phyloP scores from a whole-genome alignment of 23 tunicate species.

The Trididemnum clinides region DNA sequence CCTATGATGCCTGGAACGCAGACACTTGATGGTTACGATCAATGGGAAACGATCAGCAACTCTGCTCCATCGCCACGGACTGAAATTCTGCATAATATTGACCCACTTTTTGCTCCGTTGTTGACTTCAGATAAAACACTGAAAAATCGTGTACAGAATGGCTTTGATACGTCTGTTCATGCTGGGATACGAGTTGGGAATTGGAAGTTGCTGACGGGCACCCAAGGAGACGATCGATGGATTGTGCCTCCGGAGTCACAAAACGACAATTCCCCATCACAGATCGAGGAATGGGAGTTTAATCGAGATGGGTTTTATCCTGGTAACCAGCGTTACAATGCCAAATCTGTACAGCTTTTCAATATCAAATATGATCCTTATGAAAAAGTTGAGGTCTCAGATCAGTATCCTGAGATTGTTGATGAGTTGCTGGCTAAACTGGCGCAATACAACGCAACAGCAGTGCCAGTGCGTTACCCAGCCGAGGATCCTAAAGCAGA shows the following conservation, averaged over 20 bases:
- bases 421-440: conserved; percentile 51
- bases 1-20: conserved; percentile 60
- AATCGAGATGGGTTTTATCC: conserved; percentile 10
- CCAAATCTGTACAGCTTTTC: conserved; percentile 58
- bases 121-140: background rate
- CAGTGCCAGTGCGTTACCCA: conserved; percentile 84
- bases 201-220: conserved; percentile 91
- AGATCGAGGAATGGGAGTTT: background rate
- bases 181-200: conserved; percentile 81
- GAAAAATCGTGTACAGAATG: background rate
- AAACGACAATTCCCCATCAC: background rate
- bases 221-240: conserved; percentile 74
- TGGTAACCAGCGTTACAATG: background rate
- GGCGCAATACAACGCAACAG: conserved; percentile 72
- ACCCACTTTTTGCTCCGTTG: conserved; percentile 46
- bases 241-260: conserved; percentile 75
- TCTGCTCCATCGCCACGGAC: conserved; percentile 40
- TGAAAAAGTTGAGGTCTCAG: conserved; percentile 79
- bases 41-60: conserved; percentile 62
- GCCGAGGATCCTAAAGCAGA: conserved; percentile 52
- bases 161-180: conserved; percentile 68
- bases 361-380: conserved; percentile 81
- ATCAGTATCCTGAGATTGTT: conserved; percentile 66
- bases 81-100: conserved; percentile 81
- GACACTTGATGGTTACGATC: conserved; percentile 79